Evolutionary conservation across 2,797 vertebrate species (phyloP), one percentile per base, ranked within the genome.

Genomic region (Cuniculus paca): DNA sequence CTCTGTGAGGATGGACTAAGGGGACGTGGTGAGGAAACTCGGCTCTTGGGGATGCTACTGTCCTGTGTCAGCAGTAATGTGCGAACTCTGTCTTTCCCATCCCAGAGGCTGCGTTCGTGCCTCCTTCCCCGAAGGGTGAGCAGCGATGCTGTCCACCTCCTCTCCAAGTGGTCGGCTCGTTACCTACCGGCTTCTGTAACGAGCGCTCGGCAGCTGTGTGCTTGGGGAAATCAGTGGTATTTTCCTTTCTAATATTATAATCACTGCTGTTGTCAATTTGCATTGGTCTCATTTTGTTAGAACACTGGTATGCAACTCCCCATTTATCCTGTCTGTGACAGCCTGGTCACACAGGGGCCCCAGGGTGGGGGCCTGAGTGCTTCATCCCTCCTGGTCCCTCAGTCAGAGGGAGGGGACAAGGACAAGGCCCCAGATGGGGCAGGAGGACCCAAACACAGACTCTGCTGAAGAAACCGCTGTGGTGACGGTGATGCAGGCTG

Each of bases 1-100:
- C 28, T 90, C 65, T 52, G 31, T 87, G 48, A 86, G 6, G 39
- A 20, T 34, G 28, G 36, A 82, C 42, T 78, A 82, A 80, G 22
- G 58, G 31, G 72, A 83, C 78, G 82, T 75, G 61, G 6, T 14
- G 90, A 85, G 74, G 91, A 97, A 80, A 92, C 42, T 31, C 39
- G 1, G 11, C 36, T 39, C 48, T 24, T 9, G 42, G 24, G 4
- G 72, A 31, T 50, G 5, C 28, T n/a, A 22, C 68, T 24, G 36
- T 36, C 65, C 34, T 1, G n/a, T 4, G 19, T 70, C 36, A 70
- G 68, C 20, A 22, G 36, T 56, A 54, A 17, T 17, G 16, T n/a
- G 12, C 13, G 61, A 16, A 34, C 61, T 61, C 60, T 16, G 7
- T 19, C 63, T 36, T 20, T n/a, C n/a, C 31, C 17, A 6, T 9